Base-by-base conservation (phyloP, 2,888 invertebrate species). In the Microdon myrmicae region DNA sequence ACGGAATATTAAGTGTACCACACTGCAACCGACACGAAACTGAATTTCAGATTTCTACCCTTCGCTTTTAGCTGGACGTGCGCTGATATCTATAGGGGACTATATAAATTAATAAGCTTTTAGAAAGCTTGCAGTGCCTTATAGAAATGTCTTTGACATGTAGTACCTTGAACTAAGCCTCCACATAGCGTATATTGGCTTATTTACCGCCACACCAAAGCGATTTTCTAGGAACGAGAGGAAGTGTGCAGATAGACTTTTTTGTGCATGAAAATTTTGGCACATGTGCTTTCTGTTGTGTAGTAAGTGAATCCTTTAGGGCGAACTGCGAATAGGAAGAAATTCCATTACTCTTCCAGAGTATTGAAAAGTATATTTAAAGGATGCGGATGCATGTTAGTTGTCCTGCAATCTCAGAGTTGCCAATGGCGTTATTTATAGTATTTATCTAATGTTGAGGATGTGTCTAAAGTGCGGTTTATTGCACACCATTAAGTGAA, bases 21-120 rank as follows among this genome's bases (percentile, higher is more conserved):
- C 68, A 74, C 79, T 78, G 79, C 79, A 79, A 74, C 75, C 78
- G 74, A 77, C 75, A 75, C 75, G 72, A 78, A 75, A 79, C 78
- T 79, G 74, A 77, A 79, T 75, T 77, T 77, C 74, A 74, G 71
- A 75, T 74, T 72, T 70, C 70, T 70, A 74, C 73, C 74, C 58
- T 58, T 58, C 58, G 51, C 51, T 64, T 58, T 41, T 22, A 64
- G 58, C 58, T 58, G 51, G 58, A 58, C n/a, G n/a, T 58, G 64
- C 64, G 58, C 58, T 49, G 58, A 58, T 64, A 45, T 35, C 32
- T 49, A 23, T 37, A n/a, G n/a, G 34, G 16, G 34, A 49, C 49
- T 45, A 51, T 47, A 32, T 14, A 20, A 32, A 17, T n/a, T n/a
- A n/a, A 38, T 29, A 48, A 49, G 44, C 44, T 38, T n/a, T n/a